Evolutionary conservation across 2,888 invertebrate genomes (phyloP).

Genomic region (Oscheius myriophilus): DNA sequence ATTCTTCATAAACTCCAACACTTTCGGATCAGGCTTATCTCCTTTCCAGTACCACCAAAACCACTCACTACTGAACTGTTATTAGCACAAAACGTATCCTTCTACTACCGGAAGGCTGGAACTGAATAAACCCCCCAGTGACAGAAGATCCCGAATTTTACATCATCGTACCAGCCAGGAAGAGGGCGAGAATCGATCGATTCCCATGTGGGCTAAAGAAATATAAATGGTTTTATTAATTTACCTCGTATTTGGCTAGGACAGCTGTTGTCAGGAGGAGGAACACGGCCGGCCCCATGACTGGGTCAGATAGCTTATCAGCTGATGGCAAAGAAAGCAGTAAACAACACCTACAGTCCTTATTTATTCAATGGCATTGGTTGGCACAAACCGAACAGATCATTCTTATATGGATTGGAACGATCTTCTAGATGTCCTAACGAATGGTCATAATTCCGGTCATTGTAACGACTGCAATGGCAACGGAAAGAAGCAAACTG

Average conservation of each 20-base stretch:
- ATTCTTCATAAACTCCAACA: conserved; percentile 79
- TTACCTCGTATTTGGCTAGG: conserved; percentile 40
- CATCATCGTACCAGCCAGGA: conserved; percentile 72
- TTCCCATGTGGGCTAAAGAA: conserved; percentile 69
- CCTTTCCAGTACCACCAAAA: conserved; percentile 73
- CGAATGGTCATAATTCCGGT: not conserved
- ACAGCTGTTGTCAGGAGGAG: conserved; percentile 17
- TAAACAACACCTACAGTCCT: not conserved
- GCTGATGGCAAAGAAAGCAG: not conserved
- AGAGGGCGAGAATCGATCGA: conserved; percentile 72
- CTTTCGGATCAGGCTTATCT: conserved; percentile 51
- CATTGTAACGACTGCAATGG: no score
- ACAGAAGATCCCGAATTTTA: conserved; percentile 74
- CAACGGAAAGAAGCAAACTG: no score
- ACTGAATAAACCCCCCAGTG: conserved; percentile 72
- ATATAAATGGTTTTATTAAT: not conserved
- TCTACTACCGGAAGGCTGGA: conserved; percentile 46
- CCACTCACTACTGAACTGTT: conserved; percentile 81
- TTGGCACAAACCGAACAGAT: no score
- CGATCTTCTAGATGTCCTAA: not conserved
- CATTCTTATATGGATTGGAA: no score
- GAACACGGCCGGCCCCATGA: conserved; percentile 9
- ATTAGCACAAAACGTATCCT: not conserved
- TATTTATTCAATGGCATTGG: not conserved
- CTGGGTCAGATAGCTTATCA: conserved; percentile 9